A percentile compares a stretch with the other conserved stretches of the same genome.
Conservation (phyloP, 2,113 vertebrate species). For the Haemorhous mexicanus region DNA sequence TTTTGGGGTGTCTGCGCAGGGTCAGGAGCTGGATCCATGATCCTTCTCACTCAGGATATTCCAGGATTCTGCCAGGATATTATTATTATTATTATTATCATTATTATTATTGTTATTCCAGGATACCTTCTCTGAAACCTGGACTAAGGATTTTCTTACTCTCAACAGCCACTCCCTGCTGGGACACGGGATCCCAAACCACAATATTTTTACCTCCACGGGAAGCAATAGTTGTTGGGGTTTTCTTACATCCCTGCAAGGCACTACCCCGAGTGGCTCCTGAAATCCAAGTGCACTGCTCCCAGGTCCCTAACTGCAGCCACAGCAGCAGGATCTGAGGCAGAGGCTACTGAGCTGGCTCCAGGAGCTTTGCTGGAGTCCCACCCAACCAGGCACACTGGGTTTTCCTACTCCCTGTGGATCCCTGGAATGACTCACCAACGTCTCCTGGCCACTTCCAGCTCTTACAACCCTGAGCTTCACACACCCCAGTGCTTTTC, state of each 20-base stretch:
- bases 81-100: too few species aligned
- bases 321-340: background rate
- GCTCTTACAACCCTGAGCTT: background rate
- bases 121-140: background rate
- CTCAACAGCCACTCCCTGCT: background rate
- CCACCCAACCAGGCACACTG: background rate
- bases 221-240: background rate
- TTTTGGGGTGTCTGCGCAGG: background rate
- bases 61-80: background rate
- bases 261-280: background rate
- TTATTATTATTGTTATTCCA: too few species aligned
- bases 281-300: background rate
- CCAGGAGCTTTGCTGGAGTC: background rate
- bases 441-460: background rate
- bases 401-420: background rate
- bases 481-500: rapidly evolving
- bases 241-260: background rate
- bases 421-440: background rate
- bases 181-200: background rate
- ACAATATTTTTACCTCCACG: background rate
- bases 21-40: background rate
- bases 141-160: background rate
- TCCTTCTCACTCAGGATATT: background rate
- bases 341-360: background rate
- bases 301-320: background rate